Conservation (phyloP, 1,140 invertebrate genomes). For the Hormaphis cornu region DNA sequence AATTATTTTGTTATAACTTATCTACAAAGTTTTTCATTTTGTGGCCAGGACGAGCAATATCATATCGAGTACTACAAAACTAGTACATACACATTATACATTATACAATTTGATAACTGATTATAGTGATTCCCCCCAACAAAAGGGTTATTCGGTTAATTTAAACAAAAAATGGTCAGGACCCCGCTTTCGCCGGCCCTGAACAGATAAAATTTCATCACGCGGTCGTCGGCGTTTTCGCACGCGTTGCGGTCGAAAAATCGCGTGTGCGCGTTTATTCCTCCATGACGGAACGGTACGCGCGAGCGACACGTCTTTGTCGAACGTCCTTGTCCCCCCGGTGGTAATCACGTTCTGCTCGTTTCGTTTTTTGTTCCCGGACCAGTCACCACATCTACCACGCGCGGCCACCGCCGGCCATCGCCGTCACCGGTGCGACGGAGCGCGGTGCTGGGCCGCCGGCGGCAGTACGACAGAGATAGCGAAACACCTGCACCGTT, state of each 20-base stretch:
- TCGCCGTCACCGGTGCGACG: neutral
- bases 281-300: neutral
- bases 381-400: neutral
- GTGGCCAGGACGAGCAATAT: no score
- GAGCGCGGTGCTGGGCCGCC: neutral
- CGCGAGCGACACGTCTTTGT: neutral
- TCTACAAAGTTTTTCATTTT: no score
- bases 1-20: no score
- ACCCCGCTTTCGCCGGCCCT: no score
- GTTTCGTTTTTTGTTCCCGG: neutral
- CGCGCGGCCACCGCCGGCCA: neutral
- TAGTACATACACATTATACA: no score
- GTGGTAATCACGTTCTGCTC: conserved; percentile 27
- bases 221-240: no score
- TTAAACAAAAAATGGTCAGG: no score
- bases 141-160: no score
- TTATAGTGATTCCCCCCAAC: no score
- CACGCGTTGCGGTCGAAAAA: neutral
- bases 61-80: no score
- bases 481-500: neutral
- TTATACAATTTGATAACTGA: no score
- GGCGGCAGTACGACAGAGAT: neutral
- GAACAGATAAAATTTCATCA: neutral
- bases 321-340: neutral
- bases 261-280: neutral